Conservation (phyloP, 2,113 vertebrate genomes). For the Microcebus griseorufus region DNA sequence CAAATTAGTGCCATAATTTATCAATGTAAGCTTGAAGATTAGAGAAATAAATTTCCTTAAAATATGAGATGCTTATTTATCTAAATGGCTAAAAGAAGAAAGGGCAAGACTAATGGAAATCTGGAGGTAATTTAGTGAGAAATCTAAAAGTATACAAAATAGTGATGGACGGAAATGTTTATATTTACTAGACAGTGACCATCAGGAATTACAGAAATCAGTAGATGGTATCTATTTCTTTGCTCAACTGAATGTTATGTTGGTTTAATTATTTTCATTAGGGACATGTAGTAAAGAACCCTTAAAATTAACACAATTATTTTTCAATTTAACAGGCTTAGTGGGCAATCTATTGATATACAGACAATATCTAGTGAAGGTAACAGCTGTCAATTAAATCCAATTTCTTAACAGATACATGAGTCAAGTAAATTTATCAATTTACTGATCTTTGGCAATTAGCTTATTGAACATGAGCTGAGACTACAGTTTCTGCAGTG, state of each 20-base stretch:
- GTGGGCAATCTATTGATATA: constrained; percentile 22
- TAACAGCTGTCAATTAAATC: constrained; percentile 64
- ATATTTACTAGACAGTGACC: constrained; percentile 15
- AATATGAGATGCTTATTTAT: constrained; percentile 61
- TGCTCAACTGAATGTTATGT: neutral
- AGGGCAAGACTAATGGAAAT: constrained; percentile 42
- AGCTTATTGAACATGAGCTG: neutral
- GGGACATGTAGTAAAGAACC: neutral
- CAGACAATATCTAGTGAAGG: constrained; percentile 33
- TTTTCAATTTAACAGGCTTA: constrained; percentile 55
- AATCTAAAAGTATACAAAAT: neutral
- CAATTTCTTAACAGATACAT: constrained; percentile 32
- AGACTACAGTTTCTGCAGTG: neutral
- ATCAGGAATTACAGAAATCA: neutral
- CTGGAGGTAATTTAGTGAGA: constrained; percentile 29
- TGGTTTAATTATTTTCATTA: constrained; percentile 38
- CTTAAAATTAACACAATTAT: constrained; percentile 43
- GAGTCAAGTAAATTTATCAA: constrained; percentile 9
- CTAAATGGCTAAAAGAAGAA: constrained; percentile 52
- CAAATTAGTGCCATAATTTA: constrained; percentile 60
- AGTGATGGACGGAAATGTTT: constrained; percentile 4
- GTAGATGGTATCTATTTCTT: neutral
- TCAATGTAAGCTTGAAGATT: constrained; percentile 59
- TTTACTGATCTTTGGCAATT: constrained; percentile 36
- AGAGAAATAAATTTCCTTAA: constrained; percentile 62